Evolutionary conservation across 2,888 invertebrate genomes (phyloP).

Genomic region (Coremacera marginata): DNA sequence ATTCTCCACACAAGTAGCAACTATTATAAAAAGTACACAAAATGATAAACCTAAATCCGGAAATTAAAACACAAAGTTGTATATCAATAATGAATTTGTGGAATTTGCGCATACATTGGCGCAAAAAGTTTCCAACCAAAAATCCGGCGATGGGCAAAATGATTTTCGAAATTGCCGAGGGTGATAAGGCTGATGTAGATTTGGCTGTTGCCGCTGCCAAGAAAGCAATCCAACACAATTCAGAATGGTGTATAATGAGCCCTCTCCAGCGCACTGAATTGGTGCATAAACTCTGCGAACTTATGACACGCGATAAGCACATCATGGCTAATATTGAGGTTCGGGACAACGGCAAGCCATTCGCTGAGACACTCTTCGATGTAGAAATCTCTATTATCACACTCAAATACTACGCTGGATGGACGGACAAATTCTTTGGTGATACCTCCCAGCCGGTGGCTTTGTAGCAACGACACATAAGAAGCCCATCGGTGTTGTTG

Average conservation of each 20-base stretch:
- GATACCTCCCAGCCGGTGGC: slow-evolving; percentile 83
- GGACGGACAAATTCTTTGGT: slow-evolving; percentile 89
- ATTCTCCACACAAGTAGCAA: too few relatives aligned
- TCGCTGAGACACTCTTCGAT: slow-evolving; percentile 72
- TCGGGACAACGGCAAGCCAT: slow-evolving; percentile 85
- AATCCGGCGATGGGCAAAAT: slow-evolving; percentile 86
- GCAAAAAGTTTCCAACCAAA: slow-evolving; percentile 86
- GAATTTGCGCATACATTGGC: slow-evolving; percentile 84
- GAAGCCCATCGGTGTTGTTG: slow-evolving; percentile 84
- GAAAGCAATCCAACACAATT: slow-evolving; percentile 79
- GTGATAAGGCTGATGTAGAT: slow-evolving; percentile 86
- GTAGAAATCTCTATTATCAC: slow-evolving; percentile 70
- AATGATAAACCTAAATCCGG: too few relatives aligned
- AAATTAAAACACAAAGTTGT: too few relatives aligned
- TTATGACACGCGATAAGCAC: slow-evolving; percentile 80
- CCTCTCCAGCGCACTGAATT: slow-evolving; percentile 83
- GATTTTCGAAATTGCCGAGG: slow-evolving; percentile 85
- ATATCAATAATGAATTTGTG: slow-evolving; percentile 86
- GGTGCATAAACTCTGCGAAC: slow-evolving; percentile 73
- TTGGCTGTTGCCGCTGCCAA: slow-evolving; percentile 84
- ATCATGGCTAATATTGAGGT: slow-evolving; percentile 83
- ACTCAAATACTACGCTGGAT: slow-evolving; percentile 83
- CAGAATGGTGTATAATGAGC: slow-evolving; percentile 85
- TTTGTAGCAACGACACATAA: slow-evolving; percentile 76
- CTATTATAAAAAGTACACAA: too few relatives aligned